A percentile compares a stretch with the other conserved stretches of the same genome.
phyloP scores from a whole-genome alignment of 2,888 invertebrate genomes.

The Thysanoteuthis rhombus region DNA sequence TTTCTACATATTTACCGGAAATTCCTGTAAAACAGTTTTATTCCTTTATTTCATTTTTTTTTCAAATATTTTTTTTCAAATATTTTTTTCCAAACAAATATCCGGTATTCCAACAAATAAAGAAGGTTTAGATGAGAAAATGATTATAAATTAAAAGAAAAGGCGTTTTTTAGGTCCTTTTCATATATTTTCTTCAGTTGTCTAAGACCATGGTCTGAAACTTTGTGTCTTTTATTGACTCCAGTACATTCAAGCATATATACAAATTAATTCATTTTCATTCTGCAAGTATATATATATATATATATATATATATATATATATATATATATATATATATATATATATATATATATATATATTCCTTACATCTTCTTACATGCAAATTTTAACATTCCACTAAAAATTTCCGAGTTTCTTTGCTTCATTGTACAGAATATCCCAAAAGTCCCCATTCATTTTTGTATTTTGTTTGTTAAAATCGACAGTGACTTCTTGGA shows the following conservation, averaged over 20 bases:
- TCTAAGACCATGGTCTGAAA: neutral
- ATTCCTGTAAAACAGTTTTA: neutral
- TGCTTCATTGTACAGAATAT: too few relatives aligned
- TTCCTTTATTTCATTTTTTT: neutral
- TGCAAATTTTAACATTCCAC: too few relatives aligned
- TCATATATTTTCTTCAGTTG: neutral
- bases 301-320: neutral
- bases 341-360: neutral
- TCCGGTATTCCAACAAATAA: neutral
- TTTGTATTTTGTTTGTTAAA: too few relatives aligned
- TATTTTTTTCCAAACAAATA: neutral
- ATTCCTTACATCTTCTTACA: too few relatives aligned
- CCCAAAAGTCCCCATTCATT: too few relatives aligned
- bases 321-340: neutral
- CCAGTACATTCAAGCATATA: neutral
- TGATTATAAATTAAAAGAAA: neutral
- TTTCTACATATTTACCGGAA: neutral
- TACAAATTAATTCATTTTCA: too few relatives aligned
- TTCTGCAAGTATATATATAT: neutral
- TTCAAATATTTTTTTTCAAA: too few relatives aligned
- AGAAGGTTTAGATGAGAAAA: constrained; percentile 17
- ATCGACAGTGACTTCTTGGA: too few relatives aligned
- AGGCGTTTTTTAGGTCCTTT: neutral
- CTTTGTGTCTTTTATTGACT: neutral
- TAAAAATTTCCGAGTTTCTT: too few relatives aligned